These are phyloP conservation scores for Phymanthus crucifer DNA, from an alignment of 92 coral and sea anemone species.

Conservation along the genomic window DNA sequence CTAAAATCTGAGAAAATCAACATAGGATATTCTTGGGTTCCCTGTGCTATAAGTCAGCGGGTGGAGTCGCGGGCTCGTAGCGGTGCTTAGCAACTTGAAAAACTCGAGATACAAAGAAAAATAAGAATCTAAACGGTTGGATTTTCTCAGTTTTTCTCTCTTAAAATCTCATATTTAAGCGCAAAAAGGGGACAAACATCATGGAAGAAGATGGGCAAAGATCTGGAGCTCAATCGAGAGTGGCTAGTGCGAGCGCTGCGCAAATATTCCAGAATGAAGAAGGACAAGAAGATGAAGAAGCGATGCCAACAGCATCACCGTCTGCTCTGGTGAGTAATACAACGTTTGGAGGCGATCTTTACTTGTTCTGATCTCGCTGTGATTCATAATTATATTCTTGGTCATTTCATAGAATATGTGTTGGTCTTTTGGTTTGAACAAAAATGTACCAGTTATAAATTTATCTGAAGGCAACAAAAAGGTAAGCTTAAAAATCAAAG, in stretches of 20 bases:
- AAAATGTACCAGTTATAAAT: constrained; percentile 75
- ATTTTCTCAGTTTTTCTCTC: neutral
- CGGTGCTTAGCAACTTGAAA: constrained; percentile 45
- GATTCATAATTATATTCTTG: neutral
- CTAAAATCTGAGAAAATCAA: too few species aligned
- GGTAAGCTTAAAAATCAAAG: constrained; percentile 36
- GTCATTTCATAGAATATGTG: constrained; percentile 70
- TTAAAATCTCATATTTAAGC: neutral
- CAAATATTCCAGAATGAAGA: constrained; percentile 45
- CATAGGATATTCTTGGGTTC: neutral
- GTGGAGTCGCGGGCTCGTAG: constrained; percentile 27
- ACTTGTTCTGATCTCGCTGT: neutral
- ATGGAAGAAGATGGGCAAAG: constrained; percentile 69
- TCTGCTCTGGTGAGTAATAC: constrained; percentile 66
- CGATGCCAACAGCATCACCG: constrained; percentile 40
- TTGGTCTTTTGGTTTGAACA: constrained; percentile 95
- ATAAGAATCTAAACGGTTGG: neutral
- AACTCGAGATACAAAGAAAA: constrained; percentile 4
- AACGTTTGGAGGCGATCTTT: neutral
- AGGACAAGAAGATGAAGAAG: constrained; percentile 48
- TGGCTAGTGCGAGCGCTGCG: constrained; percentile 70
- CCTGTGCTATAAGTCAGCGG: constrained; percentile 35
- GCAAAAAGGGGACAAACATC: neutral
- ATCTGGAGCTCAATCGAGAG: constrained; percentile 83
- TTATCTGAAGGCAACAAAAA: constrained; percentile 83